Conservation (phyloP, 2,888 invertebrate genomes). For the Eretmocerus hayati region DNA sequence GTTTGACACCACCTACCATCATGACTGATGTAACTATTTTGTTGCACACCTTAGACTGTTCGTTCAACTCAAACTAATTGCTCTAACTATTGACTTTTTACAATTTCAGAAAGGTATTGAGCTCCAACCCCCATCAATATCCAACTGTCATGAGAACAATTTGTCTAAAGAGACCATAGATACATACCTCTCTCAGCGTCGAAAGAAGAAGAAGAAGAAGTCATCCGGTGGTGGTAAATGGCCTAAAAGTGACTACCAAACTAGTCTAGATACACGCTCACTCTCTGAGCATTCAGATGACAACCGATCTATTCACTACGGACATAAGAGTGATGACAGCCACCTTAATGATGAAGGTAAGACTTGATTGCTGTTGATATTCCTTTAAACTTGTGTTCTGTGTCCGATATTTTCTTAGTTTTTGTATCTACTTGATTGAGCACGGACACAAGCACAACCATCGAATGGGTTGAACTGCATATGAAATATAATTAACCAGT, state of each 20-base stretch:
- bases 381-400: conserved; percentile 37
- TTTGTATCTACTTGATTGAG: conserved; percentile 8
- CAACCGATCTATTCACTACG: conserved; percentile 16
- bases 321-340: conserved; percentile 16
- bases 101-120: conserved; percentile 38
- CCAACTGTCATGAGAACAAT: conserved; percentile 42
- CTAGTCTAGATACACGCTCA: conserved; percentile 15
- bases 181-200: conserved; percentile 50
- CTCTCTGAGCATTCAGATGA: conserved; percentile 18
- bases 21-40: conserved; percentile 37
- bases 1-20: conserved; percentile 50
- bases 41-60: no score
- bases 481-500: conserved; percentile 26
- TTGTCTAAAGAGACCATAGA: conserved; percentile 46
- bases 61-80: no score
- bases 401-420: conserved; percentile 32
- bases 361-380: conserved; percentile 2
- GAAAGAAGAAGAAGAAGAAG: conserved; percentile 52
- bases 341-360: conserved; percentile 20
- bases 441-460: conserved; percentile 46
- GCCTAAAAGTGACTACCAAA: conserved; percentile 30
- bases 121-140: conserved; percentile 37
- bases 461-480: conserved; percentile 43
- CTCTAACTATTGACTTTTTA: no score
- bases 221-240: conserved; percentile 37